Evolutionary conservation across 2,113 vertebrate species (phyloP), one percentile per base, ranked within the genome.

Genomic region (Mandrillus leucophaeus): DNA sequence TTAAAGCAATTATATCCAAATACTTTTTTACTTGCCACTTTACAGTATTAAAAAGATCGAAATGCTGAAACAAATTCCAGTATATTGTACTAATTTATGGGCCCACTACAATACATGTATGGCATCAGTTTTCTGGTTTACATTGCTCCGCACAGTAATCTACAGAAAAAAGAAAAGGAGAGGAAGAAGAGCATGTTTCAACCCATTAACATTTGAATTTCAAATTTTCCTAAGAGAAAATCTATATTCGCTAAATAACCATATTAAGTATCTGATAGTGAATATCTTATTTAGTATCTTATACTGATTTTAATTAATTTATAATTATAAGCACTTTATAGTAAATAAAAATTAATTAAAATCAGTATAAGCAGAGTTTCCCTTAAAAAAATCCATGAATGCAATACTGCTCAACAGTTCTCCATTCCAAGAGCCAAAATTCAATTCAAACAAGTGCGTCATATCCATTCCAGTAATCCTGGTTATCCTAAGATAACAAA

Each of bases 211-310:
- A 92, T 61, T 40, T 78, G 55, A 66, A 48, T 88, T 76, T 88
- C 27, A 40, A 40, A 22, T 3, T 92, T 82, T 96, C 78, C 75
- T 68, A 87, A 88, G 16, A 83, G 35, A 68, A 96, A 88, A 94
- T 32, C 12, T 76, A 45, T 88, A 57, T 35, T 76, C 30, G 25
- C 68, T 79, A 88, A 80, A 80, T 35, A 43, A 70, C 43, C 27
- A 40, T 59, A 81, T 81, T 90, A 10, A 93, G 25, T 88, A 22
- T 35, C 32, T 79, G 38, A 73, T 45, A 66, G 12, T 64, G 27
- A 64, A 64, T 64, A 64, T 6, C 27, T 64, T 64, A 64, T 64
- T 32, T 2, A 64, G 61, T 64, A 32, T 32, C 61, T 59, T 23
- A 23, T 59, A 59, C 22, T 64, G 61, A 64, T 64, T 64, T 64